phyloP scores from a whole-genome alignment of 2,797 vertebrate species.

The Selene dorsalis region DNA sequence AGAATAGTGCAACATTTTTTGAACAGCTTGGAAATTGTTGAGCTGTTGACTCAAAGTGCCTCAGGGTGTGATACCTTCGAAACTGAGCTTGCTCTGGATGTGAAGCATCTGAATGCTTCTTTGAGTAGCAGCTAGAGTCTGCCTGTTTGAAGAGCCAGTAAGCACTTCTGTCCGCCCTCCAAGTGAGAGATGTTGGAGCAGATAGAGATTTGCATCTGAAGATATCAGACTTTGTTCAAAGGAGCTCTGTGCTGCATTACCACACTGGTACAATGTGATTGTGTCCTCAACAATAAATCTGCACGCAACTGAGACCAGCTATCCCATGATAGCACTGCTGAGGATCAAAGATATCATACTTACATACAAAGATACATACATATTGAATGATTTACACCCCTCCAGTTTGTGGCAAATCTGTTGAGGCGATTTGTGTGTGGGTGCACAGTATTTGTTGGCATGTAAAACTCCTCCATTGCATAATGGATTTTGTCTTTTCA shows the following conservation, averaged over 20 bases:
- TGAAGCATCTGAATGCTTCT: conserved; percentile 34
- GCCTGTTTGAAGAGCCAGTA: conserved; percentile 19
- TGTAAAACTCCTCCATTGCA: conserved; percentile 29
- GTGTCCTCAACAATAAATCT: conserved; percentile 19
- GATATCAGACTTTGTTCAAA: conserved; percentile 40
- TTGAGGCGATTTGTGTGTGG: conserved; percentile 45
- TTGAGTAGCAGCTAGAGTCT: conserved; percentile 24
- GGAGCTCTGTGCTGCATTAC: conserved; percentile 6
- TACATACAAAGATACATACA: too few relatives aligned
- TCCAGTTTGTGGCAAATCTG: conserved; percentile 24
- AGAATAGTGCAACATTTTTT: conserved; percentile 7
- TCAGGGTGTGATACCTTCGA: conserved; percentile 13
- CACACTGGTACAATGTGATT: conserved; percentile 1
- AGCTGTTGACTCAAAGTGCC: not conserved
- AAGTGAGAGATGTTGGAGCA: conserved; percentile 20
- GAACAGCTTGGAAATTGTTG: conserved; percentile 7
- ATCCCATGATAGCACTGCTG: conserved; percentile 19
- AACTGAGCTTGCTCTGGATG: conserved; percentile 13
- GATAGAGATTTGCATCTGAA: conserved; percentile 9
- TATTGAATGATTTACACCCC: conserved; percentile 8
- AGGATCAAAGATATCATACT: conserved; percentile 47
- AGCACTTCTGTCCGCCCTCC: conserved; percentile 16
- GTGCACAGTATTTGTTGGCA: conserved; percentile 28
- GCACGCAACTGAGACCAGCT: conserved; percentile 25
- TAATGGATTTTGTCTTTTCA: conserved; percentile 21